Evolutionary conservation across 2,888 invertebrate genomes (phyloP), one percentile per base, ranked within the genome.

Genomic region (Dorcus hopei): DNA sequence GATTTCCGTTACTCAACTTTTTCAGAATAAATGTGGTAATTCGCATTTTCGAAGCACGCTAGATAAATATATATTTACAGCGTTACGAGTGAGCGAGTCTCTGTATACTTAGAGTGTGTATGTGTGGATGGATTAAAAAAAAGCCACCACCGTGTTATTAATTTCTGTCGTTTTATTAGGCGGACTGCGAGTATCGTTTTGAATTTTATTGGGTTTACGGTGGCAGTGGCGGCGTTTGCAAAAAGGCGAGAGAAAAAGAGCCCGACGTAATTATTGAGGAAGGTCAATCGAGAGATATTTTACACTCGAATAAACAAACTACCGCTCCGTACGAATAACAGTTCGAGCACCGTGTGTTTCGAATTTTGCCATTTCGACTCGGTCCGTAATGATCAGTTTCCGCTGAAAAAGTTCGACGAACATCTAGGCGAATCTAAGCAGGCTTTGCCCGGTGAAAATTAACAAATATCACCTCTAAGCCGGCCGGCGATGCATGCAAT

Each of bases 211-310:
- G 7, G 26, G 3, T 33, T 33, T 33, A 33, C 26, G 5, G 26
- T 33, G 26, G 26, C 26, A 33, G 26, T 33, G 26, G 26, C 26
- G 26, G 26, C 26, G 26, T 33, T 19, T 33, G 26, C 26, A 33
- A 33, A 33, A 57, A 58, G 51, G 50, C 19, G 52, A 38, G 49
- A 39, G 56, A 59, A 19, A 53, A 50, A 49, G 43, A 54, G 57
- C 57, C 60, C 53, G 57, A 47, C 38, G 49, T 61, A 57, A 61
- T 64, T 67, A 67, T 70, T 68, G 67, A 68, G 69, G 71, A 70
- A 72, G 72, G 73, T 72, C 71, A 70, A 68, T 64, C 68, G 62
- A 68, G 70, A 72, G 65, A 33, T 33, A 72, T 70, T 73, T 72
- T 67, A 71, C 71, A 71, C 69, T 72, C 61, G 67, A 69, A 52